These are phyloP conservation scores for Elephas maximus DNA, from an alignment of 2,113 vertebrate species.

Conservation along the genomic window DNA sequence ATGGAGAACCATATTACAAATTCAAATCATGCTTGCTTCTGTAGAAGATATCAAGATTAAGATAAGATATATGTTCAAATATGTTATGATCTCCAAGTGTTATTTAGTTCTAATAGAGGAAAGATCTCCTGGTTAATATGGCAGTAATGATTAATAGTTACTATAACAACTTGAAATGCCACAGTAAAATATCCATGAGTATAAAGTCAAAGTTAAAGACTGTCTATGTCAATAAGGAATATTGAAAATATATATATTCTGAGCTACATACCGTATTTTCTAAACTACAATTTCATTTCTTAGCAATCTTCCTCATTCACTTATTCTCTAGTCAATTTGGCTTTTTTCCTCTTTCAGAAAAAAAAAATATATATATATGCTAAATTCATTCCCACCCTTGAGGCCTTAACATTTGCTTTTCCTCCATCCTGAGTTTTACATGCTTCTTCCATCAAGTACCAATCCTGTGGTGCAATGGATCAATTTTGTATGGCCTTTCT, in stretches of 20 bases:
- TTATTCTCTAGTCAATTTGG: background rate
- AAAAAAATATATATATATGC: too few species aligned
- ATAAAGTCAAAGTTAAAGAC: background rate
- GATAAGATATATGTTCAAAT: slow-evolving; percentile 36
- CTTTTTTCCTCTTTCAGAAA: background rate
- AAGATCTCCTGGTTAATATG: background rate
- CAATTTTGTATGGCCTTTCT: too few species aligned
- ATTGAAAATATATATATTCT: background rate
- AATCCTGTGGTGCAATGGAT: too few species aligned
- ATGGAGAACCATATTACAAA: slow-evolving; percentile 4
- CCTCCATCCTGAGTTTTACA: background rate
- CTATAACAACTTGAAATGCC: background rate
- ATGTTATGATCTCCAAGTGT: background rate
- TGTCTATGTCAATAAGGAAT: background rate
- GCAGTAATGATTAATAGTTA: slow-evolving; percentile 1
- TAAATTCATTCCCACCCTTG: background rate
- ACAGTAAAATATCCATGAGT: background rate
- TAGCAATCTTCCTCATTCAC: background rate
- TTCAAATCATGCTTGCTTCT: background rate
- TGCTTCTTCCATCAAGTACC: background rate
- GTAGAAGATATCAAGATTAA: slow-evolving; percentile 23
- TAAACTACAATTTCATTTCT: background rate
- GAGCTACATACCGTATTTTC: background rate
- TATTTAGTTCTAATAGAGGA: slow-evolving; percentile 40
- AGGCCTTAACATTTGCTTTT: background rate